Evolutionary conservation across 1,140 invertebrate species (phyloP).

Genomic region (Melitaea cinxia): DNA sequence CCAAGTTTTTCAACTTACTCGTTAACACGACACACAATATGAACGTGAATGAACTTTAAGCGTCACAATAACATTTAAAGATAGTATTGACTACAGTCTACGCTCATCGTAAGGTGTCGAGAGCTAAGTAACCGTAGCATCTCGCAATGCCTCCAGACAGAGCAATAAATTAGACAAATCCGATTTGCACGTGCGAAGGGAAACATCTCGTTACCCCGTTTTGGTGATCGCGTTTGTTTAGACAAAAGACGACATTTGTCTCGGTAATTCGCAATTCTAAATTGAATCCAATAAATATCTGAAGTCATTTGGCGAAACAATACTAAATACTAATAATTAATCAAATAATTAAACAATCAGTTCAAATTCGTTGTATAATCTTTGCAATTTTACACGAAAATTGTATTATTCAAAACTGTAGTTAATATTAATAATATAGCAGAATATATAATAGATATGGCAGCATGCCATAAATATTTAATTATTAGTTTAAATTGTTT

Average conservation of each 20-base stretch:
- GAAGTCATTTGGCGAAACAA: not conserved
- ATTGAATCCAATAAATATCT: constrained; percentile 42
- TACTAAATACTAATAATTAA: not conserved
- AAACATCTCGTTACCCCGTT: constrained; percentile 56
- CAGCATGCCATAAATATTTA: too few species aligned
- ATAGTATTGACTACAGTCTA: constrained; percentile 13
- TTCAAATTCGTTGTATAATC: too few species aligned
- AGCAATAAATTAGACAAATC: constrained; percentile 78
- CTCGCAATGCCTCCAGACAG: constrained; percentile 58
- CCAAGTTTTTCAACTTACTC: too few species aligned
- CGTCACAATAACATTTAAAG: not conserved
- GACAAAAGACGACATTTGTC: constrained; percentile 62
- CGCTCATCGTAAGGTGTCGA: constrained; percentile 44
- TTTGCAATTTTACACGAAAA: too few species aligned
- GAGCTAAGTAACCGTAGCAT: constrained; percentile 68
- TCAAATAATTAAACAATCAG: not conserved
- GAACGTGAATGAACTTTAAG: too few species aligned
- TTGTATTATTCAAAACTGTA: too few species aligned
- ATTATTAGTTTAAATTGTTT: too few species aligned
- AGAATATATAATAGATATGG: too few species aligned
- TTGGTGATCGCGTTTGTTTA: constrained; percentile 61
- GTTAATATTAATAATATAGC: too few species aligned
- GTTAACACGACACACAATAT: too few species aligned
- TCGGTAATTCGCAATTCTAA: constrained; percentile 50
- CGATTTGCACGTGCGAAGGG: constrained; percentile 71